A percentile compares a stretch with the other conserved stretches of the same genome.
Conservation (phyloP, 2,113 vertebrate genomes). For the Manacus vitellinus region DNA sequence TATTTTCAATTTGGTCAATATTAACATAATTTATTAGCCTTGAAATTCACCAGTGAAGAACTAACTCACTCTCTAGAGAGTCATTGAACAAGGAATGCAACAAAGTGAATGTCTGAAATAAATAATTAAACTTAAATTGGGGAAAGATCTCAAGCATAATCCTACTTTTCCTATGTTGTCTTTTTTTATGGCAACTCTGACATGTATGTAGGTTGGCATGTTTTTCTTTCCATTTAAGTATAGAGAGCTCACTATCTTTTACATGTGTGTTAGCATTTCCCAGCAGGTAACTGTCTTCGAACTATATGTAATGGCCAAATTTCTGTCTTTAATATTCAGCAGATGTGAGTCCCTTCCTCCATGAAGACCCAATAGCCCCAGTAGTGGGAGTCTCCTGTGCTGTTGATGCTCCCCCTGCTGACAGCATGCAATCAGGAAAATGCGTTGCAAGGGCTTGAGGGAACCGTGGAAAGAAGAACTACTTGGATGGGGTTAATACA, state of each 20-base stretch:
- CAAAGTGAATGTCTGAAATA: neutral
- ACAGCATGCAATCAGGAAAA: neutral
- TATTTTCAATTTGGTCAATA: neutral
- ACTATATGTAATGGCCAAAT: neutral
- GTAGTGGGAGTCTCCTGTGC: neutral
- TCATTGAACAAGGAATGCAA: neutral
- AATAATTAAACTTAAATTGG: neutral
- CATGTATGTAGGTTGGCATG: accelerated
- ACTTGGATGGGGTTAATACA: neutral
- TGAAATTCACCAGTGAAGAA: neutral
- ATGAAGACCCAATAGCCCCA: neutral
- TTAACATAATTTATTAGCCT: neutral
- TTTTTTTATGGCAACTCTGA: neutral
- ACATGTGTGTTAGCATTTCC: neutral
- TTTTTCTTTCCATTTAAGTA: neutral
- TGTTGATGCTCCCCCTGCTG: slow-evolving; percentile 32
- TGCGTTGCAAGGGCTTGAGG: neutral
- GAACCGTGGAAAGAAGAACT: neutral
- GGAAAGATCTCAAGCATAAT: neutral
- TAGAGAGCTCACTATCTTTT: neutral
- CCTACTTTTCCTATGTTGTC: neutral
- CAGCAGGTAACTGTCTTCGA: neutral
- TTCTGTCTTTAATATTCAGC: neutral
- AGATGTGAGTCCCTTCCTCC: neutral
- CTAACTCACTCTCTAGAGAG: neutral